Base-by-base conservation (phyloP, 2,888 invertebrate species). In the Seladonia tumulorum region DNA sequence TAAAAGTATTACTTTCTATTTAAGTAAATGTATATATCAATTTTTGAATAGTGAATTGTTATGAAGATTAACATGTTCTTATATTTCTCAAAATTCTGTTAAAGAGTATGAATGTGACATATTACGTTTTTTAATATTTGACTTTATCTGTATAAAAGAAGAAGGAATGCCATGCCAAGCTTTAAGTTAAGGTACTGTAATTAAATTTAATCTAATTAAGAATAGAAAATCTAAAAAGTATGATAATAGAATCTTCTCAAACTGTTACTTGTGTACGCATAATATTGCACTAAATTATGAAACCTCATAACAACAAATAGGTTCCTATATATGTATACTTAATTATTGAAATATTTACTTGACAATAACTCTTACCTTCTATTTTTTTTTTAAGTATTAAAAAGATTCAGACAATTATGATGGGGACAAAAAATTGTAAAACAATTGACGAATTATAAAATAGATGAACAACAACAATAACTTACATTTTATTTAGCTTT, bases 161-260 rank as follows among this genome's bases (percentile, higher is more conserved):
- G 80, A 84, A 84, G 81, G 91, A 91, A 94, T 94, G 94, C 93
- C 94, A 94, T 93, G 91, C 94, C 94, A 94, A 94, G 94, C 91
- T 87, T 86, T 87, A 86, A 88, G 76, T 86, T 89, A 82, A 85
- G 90, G 72, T 83, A 45, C 53, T 81, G 76, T 74, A 29, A 79
- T 76, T 71, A 73, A 87, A 78, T 81, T 76, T 63, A 39, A 66
- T 14, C 76, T 22, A 71, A 71, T 47, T 77, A 35, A 42, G 74
- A 81, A 66, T 75, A 70, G 14, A 60, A 29, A 77, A 53, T 35
- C 45, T 42, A 25, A 71, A 70, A 73, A 22, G 72, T 49, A 66
- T 68, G 8, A 80, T 70, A 66, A n/a, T 45, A 53, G 76, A 80
- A 39, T 82, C 76, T 87, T 79, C 82, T 82, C 76, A 81, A 82